These are phyloP conservation scores for Rhineura floridana DNA, from an alignment of 2,113 vertebrate species.

Conservation along the genomic window DNA sequence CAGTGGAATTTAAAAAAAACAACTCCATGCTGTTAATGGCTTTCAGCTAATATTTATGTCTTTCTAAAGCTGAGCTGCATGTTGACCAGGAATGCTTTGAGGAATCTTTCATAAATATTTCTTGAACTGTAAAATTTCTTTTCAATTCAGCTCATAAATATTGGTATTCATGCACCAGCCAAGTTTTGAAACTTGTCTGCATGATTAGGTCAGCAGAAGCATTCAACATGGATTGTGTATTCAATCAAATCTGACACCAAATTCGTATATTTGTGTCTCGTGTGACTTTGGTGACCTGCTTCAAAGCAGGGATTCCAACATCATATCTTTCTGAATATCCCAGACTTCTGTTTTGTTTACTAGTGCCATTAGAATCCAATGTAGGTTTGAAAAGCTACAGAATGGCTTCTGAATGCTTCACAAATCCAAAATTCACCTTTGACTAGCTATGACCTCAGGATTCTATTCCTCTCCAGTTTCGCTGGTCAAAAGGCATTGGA, in stretches of 20 bases:
- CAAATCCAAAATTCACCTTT: neutral
- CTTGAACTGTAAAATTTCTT: neutral
- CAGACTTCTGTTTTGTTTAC: neutral
- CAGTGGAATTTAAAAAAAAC: too few species aligned
- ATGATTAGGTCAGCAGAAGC: slow-evolving; percentile 29
- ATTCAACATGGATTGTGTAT: neutral
- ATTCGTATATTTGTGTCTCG: neutral
- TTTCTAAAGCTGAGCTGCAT: neutral
- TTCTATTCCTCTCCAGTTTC: neutral
- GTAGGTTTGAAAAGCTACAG: neutral
- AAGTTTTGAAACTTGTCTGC: slow-evolving; percentile 19
- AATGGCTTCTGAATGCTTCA: neutral
- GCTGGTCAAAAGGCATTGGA: neutral
- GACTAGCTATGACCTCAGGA: neutral
- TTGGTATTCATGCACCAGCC: neutral
- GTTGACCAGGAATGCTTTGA: neutral
- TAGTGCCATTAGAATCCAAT: neutral
- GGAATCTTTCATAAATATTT: slow-evolving; percentile 1
- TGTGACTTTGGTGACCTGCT: neutral
- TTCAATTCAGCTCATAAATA: neutral
- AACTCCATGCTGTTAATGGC: neutral
- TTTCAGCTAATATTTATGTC: neutral
- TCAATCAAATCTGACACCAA: slow-evolving; percentile 11
- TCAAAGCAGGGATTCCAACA: neutral
- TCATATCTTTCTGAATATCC: neutral